A percentile compares a stretch with the other conserved stretches of the same genome.
These are phyloP conservation scores for Cyrtodaria siliqua DNA, from an alignment of 2,888 invertebrate genomes.

Conservation along the genomic window DNA sequence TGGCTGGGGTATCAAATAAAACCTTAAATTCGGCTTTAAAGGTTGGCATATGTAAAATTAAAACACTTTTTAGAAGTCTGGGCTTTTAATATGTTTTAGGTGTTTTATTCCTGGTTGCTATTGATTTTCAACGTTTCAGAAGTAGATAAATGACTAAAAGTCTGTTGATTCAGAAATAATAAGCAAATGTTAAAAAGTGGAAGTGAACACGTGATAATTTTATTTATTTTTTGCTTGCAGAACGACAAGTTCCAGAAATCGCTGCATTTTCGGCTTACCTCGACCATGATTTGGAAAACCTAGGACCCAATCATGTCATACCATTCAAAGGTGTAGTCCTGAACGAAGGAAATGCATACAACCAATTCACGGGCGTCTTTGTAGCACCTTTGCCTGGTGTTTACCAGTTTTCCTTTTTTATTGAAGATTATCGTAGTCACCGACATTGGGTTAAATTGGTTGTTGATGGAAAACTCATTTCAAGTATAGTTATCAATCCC, in stretches of 20 bases:
- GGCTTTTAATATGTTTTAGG: too few relatives aligned
- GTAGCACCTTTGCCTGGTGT: constrained; percentile 6
- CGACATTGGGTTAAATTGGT: constrained; percentile 11
- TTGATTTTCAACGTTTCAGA: too few relatives aligned
- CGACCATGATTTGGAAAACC: constrained; percentile 9
- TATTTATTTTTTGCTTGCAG: too few relatives aligned
- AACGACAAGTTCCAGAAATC: background rate
- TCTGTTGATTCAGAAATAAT: too few relatives aligned
- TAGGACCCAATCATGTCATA: constrained; percentile 16
- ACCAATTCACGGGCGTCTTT: constrained; percentile 7
- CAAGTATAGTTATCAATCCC: constrained; percentile 1
- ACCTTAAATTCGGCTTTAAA: too few relatives aligned
- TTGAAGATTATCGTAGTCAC: constrained; percentile 13
- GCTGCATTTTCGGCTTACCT: constrained; percentile 15
- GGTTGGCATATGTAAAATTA: too few relatives aligned
- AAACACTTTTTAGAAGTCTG: too few relatives aligned
- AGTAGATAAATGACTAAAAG: too few relatives aligned
- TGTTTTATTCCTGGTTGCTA: too few relatives aligned
- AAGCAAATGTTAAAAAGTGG: too few relatives aligned
- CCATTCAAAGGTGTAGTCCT: constrained; percentile 9
- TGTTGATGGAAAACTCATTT: constrained; percentile 13
- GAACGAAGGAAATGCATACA: constrained; percentile 17
- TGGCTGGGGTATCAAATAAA: too few relatives aligned
- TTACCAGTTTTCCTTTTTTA: constrained; percentile 3
- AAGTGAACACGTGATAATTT: too few relatives aligned